A percentile compares a stretch with the other conserved stretches of the same genome.
Evolutionary conservation across 2,888 invertebrate species (phyloP).

Genomic region (Oligia latruncula): DNA sequence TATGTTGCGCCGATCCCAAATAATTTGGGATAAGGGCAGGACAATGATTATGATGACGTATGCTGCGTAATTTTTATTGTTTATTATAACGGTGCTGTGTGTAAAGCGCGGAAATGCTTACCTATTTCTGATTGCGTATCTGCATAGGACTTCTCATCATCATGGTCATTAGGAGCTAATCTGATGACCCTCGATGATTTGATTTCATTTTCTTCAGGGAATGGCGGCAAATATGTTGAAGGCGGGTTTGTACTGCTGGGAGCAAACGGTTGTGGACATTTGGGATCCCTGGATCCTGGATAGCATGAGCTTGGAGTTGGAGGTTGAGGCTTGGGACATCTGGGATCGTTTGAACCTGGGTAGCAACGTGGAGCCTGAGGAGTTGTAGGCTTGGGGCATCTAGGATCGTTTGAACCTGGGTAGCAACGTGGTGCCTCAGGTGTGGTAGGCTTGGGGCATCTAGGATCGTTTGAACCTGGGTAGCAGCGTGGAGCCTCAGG

Average conservation of each 20-base stretch:
- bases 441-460: constrained; percentile 65
- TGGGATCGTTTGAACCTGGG: constrained; percentile 74
- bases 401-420: constrained; percentile 74
- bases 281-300: constrained; percentile 83
- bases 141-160: constrained; percentile 77
- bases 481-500: constrained; percentile 65
- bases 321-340: constrained; percentile 73
- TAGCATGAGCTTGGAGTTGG: constrained; percentile 84
- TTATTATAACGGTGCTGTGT: background rate
- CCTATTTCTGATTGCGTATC: constrained; percentile 78
- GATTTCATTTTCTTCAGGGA: constrained; percentile 84
- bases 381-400: constrained; percentile 74
- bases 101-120: constrained; percentile 67
- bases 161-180: constrained; percentile 65
- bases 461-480: constrained; percentile 63
- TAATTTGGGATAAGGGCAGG: background rate
- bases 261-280: constrained; percentile 84
- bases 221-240: constrained; percentile 87
- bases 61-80: background rate
- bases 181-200: constrained; percentile 75
- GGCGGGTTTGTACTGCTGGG: constrained; percentile 85
- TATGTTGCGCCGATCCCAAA: background rate
- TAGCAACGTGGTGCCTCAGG: constrained; percentile 69
- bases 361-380: constrained; percentile 74
- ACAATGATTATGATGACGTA: background rate